Base-by-base conservation (phyloP, 2,797 vertebrate genomes). In the Falco peregrinus region DNA sequence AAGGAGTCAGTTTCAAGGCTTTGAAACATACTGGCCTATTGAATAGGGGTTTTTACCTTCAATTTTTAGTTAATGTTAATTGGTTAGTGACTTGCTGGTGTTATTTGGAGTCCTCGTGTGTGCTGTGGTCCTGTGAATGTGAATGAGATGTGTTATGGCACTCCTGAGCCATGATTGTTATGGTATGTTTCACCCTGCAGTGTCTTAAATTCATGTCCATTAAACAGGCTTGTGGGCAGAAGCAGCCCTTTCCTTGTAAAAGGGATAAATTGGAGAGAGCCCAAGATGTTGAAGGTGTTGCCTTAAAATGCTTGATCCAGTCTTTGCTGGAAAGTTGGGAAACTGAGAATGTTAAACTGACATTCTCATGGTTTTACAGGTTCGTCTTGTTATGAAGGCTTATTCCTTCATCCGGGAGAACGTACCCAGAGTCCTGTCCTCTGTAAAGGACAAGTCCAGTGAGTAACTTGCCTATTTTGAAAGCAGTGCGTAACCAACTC, bases 401-500 rank as follows among this genome's bases (percentile, higher is more conserved):
- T 97, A 99, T 94, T 99, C 99, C 4, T 99, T 99, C 91, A 90
- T 99, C 87, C 98, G 99, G 87, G 99, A 99, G 95, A 99, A 99
- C 9, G 98, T 99, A 6, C 98, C 99, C 73, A 97, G 98, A 87
- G 98, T 99, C 63, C 85, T 98, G 65, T 94, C 96, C 33, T 97
- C 95, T 81, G 93, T 97, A 16, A 98, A 98, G 97, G 98, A 98
- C 51, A 98, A 99, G 80, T 97, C 97, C 48, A 84, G 99, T 99
- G 97, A 97, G 98, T 98, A 92, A 70, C 85, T 59, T 65, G 43
- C 63, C 16, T 79, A 1, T 53, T 78, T 59, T 83, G 20, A 20
- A 14, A 94, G 45, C 15, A 74, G 29, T 10, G 15, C n/a, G 26
- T 1, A 87, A 43, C 29, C 28, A 76, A 14, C n/a, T 76, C 22